Percentiles rank a stretch among this genome's conserved stretches.
phyloP scores from a whole-genome alignment of 2,113 vertebrate genomes.

The Syrrhaptes paradoxus region DNA sequence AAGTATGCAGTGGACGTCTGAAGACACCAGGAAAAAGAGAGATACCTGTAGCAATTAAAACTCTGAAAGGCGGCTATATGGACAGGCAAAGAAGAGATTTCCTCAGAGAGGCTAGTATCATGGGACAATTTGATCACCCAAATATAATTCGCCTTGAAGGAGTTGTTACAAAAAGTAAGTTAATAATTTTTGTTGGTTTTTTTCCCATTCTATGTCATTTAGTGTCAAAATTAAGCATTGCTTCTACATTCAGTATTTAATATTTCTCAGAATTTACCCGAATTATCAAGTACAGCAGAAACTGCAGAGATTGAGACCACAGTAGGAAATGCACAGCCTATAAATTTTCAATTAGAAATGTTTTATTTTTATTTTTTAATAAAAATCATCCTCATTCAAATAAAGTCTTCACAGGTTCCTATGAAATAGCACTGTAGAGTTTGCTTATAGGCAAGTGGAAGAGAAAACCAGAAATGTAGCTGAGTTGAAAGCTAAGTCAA shows the following conservation, averaged over 20 bases:
- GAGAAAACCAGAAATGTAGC: not conserved
- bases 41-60: slow-evolving; percentile 96
- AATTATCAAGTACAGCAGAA: not conserved
- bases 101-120: slow-evolving; percentile 93
- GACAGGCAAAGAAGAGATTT: slow-evolving; percentile 93
- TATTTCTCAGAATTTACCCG: not conserved
- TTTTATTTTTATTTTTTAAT: not conserved
- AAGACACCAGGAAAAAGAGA: slow-evolving; percentile 93
- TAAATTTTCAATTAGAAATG: not conserved
- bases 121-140: slow-evolving; percentile 96
- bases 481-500: not conserved
- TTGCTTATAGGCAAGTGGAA: not conserved
- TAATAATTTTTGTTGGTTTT: not conserved
- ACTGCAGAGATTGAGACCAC: not conserved
- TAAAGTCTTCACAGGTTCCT: not conserved
- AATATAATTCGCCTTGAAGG: slow-evolving; percentile 95
- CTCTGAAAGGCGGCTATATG: slow-evolving; percentile 90
- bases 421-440: not conserved
- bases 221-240: not conserved
- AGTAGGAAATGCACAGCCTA: not conserved
- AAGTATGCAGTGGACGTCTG: slow-evolving; percentile 93
- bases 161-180: slow-evolving; percentile 96
- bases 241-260: not conserved
- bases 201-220: not conserved
- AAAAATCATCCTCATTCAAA: not conserved